Percentiles rank a stretch among this genome's conserved stretches.
These are phyloP conservation scores for Rhipidura dahli DNA, from an alignment of 2,113 vertebrate genomes.

Conservation along the genomic window DNA sequence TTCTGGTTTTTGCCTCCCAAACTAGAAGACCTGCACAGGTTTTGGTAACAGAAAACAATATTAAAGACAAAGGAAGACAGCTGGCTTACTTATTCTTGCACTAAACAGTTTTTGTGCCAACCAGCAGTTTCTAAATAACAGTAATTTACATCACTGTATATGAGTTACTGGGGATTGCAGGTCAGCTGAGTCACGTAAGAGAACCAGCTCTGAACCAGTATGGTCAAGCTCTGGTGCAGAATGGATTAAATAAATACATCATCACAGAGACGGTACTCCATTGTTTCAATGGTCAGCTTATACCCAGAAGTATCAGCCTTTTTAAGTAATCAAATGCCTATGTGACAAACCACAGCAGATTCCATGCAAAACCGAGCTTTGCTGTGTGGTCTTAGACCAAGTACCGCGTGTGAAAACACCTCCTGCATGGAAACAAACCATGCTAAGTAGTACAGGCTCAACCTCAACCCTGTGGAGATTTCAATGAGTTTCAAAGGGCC, in stretches of 20 bases:
- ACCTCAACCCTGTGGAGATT: not conserved
- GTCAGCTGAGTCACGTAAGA: not conserved
- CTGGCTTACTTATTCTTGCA: not conserved
- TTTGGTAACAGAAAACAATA: not conserved
- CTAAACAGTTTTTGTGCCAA: not conserved
- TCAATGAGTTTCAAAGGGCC: not conserved
- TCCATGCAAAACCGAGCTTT: not conserved
- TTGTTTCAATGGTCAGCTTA: not conserved
- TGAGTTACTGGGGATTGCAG: not conserved
- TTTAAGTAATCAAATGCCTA: not conserved
- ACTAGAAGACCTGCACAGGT: not conserved
- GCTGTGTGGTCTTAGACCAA: not conserved
- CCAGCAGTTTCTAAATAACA: not conserved
- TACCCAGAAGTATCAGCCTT: not conserved
- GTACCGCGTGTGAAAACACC: not conserved
- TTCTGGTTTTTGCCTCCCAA: not conserved
- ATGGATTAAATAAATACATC: not conserved
- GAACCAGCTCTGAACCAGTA: not conserved
- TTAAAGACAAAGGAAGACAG: not conserved
- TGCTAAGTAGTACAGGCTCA: not conserved
- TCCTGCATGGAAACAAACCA: not conserved
- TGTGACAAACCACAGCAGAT: not conserved
- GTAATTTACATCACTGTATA: not conserved
- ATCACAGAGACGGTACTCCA: not conserved
- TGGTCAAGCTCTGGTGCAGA: not conserved